phyloP scores from a whole-genome alignment of 2,888 invertebrate species.

The Aphodius sticticus region DNA sequence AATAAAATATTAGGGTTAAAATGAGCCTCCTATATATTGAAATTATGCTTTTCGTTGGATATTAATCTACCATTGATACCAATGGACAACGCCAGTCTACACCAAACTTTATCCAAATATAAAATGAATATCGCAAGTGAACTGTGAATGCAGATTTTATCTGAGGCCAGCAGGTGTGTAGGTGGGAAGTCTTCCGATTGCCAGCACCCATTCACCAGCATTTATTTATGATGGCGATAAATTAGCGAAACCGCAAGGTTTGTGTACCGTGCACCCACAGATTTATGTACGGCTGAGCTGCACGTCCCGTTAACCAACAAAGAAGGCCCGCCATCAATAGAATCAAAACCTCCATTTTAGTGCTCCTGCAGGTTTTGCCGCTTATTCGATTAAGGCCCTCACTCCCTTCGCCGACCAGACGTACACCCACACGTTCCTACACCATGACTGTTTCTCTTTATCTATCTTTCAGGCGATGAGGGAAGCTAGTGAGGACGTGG shows the following conservation, averaged over 20 bases:
- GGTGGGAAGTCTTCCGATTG: background rate
- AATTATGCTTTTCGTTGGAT: no score
- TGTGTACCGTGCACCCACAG: background rate
- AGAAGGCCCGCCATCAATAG: background rate
- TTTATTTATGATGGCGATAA: background rate
- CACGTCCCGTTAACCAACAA: background rate
- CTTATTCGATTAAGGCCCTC: background rate
- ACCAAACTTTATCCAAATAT: background rate
- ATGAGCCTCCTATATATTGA: no score
- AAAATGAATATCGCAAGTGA: background rate
- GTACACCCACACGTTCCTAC: background rate
- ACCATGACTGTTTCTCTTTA: background rate
- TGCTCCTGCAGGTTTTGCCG: background rate
- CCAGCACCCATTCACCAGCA: background rate
- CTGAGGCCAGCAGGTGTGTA: background rate
- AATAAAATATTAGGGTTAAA: no score
- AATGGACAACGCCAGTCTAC: background rate
- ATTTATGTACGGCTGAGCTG: slow-evolving; percentile 4
- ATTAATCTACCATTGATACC: no score
- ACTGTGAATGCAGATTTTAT: background rate
- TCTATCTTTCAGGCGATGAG: background rate
- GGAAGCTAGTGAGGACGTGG: background rate
- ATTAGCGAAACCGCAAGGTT: background rate
- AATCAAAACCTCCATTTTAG: background rate
- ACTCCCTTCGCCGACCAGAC: background rate